These are phyloP conservation scores for Siderastrea radians DNA, from an alignment of 92 coral and sea anemone genomes.

Conservation along the genomic window DNA sequence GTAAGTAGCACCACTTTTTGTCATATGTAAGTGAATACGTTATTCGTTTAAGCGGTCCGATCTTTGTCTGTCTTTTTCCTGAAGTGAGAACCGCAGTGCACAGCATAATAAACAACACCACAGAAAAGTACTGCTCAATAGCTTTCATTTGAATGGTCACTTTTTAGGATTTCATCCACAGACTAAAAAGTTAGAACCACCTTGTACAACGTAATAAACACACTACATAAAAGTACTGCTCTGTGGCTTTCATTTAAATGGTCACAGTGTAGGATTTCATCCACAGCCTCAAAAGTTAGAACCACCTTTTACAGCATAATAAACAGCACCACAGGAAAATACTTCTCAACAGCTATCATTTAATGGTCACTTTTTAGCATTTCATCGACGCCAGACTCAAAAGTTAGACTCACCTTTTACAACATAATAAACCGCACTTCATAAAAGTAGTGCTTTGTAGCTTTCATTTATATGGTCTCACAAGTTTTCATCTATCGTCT, in stretches of 20 bases:
- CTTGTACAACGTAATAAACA: background rate
- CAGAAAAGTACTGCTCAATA: background rate
- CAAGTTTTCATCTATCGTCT: too few relatives aligned
- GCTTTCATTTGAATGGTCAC: background rate
- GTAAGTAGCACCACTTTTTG: slow-evolving; percentile 72
- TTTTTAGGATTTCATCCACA: background rate
- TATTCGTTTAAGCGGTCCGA: background rate
- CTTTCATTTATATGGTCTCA: too few relatives aligned
- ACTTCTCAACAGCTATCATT: background rate
- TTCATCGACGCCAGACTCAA: background rate
- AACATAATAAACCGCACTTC: background rate
- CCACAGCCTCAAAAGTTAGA: background rate
- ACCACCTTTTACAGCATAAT: background rate
- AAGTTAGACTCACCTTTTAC: slow-evolving; percentile 1
- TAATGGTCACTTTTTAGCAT: background rate
- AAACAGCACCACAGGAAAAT: background rate
- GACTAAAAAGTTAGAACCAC: background rate
- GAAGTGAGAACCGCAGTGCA: background rate
- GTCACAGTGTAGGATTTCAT: too few relatives aligned
- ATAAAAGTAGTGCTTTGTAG: background rate
- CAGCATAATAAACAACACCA: background rate
- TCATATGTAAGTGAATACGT: too few relatives aligned
- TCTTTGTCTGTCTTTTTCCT: background rate
- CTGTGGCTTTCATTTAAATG: background rate
- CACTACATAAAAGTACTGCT: background rate